phyloP scores from a whole-genome alignment of 37 sponge, comb jelly and placozoan genomes.

The Geodia barretti region DNA sequence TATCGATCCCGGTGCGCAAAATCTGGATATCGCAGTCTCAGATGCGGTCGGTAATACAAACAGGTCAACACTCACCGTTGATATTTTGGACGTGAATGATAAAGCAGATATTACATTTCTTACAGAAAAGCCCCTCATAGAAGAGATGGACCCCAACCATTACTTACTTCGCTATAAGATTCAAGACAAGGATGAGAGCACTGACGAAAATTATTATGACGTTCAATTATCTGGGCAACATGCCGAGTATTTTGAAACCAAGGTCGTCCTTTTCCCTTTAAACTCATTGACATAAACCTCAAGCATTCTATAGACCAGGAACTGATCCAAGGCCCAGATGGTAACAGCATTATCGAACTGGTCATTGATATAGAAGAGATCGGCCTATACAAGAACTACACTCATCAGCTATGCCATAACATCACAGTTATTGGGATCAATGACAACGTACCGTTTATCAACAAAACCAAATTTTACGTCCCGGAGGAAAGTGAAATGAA shows the following conservation, averaged over 20 bases:
- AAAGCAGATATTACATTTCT: background rate
- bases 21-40: background rate
- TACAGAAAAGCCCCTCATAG: background rate
- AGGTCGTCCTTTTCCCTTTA: no score
- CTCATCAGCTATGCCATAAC: background rate
- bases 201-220: no score
- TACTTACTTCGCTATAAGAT: background rate
- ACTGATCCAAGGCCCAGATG: background rate
- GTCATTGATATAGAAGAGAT: background rate
- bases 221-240: no score
- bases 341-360: background rate
- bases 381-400: background rate
- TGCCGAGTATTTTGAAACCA: no score
- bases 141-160: no score
- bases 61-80: background rate
- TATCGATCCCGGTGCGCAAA: background rate
- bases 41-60: background rate
- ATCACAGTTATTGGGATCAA: constrained; percentile 13
- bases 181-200: no score
- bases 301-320: background rate
- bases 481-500: background rate
- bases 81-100: constrained; percentile 30
- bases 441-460: constrained; percentile 34
- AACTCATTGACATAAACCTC: background rate
- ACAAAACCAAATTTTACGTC: background rate